Evolutionary conservation across 2,797 vertebrate species (phyloP).

Genomic region (Benthosema pterotum): DNA sequence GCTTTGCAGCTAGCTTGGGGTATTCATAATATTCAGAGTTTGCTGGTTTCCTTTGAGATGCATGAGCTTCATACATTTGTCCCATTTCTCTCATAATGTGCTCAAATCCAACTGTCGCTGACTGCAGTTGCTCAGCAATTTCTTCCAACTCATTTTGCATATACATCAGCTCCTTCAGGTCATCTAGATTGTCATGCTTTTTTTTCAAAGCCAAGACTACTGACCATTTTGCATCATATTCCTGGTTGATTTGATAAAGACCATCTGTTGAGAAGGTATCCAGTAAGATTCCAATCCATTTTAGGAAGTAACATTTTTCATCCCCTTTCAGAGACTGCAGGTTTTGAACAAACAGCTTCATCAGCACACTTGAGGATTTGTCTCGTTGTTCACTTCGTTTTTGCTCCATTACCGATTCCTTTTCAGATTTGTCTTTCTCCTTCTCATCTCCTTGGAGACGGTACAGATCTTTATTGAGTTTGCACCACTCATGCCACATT

Average conservation of each 20-base stretch:
- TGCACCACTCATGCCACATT: no score
- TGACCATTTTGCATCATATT: no score
- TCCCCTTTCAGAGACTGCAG: no score
- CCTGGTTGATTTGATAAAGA: no score
- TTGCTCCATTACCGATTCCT: slow-evolving; percentile 29
- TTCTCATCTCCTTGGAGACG: slow-evolving; percentile 62
- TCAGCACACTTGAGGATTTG: slow-evolving; percentile 54
- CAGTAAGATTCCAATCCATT: no score
- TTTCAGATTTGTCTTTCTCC: slow-evolving; percentile 71
- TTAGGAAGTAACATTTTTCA: no score
- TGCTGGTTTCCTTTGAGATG: slow-evolving; percentile 2
- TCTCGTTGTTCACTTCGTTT: slow-evolving; percentile 58
- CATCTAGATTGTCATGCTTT: slow-evolving; percentile 27
- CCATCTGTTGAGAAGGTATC: no score
- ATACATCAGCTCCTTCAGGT: not conserved
- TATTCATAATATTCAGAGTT: slow-evolving; percentile 53
- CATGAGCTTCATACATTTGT: no score
- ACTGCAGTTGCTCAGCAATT: slow-evolving; percentile 58
- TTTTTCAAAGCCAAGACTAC: slow-evolving; percentile 54
- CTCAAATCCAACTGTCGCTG: slow-evolving; percentile 72
- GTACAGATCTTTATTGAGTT: no score
- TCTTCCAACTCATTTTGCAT: slow-evolving; percentile 44
- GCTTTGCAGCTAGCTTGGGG: slow-evolving; percentile 69
- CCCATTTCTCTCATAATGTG: no score
- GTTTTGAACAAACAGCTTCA: slow-evolving; percentile 57